Evolutionary conservation across 1,140 invertebrate genomes (phyloP), one percentile per base, ranked within the genome.

Genomic region (Musca vetustissima): DNA sequence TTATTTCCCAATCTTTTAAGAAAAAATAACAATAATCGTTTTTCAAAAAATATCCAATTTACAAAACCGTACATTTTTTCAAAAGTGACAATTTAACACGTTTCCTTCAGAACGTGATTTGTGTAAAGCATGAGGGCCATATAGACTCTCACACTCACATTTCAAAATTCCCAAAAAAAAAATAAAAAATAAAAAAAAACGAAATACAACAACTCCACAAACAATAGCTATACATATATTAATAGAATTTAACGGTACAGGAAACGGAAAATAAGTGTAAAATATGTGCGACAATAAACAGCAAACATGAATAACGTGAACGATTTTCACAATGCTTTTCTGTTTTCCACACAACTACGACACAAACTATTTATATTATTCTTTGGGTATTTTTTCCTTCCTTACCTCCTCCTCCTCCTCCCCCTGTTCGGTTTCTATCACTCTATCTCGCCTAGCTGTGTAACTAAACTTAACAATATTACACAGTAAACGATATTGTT

Each of bases 41-140:
- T 32, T 32, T 59, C 55, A 59, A 32, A 32, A 24, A 59, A 28
- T 32, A 28, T 59, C 15, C 55, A 59, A 59, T 59, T 59, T 59
- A n/a, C 25, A 17, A 32, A 59, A 59, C 17, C 55, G n/a, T n/a
- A n/a, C n/a, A n/a, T 32, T 59, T 48, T 65, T 65, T 65, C 64
- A 65, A 65, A 36, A 21, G 64, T 65, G 36, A 65, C 47, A 65
- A 65, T 65, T 65, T 65, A 65, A 65, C 48, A 65, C 64, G 64
- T 50, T 65, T 15, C 19, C 43, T 9, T 48, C 24, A 65, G n/a
- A 65, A 65, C 64, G 64, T 65, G 64, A 65, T 47, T 50, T 50
- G 64, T 32, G 4, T 59, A 32, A 17, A 17, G 55, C 8, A 59
- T 59, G 55, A 59, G 55, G 17, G 17, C 24, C 24, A 55, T 55